Conservation (phyloP, 1,140 invertebrate genomes). For the Nasonia longicornis region DNA sequence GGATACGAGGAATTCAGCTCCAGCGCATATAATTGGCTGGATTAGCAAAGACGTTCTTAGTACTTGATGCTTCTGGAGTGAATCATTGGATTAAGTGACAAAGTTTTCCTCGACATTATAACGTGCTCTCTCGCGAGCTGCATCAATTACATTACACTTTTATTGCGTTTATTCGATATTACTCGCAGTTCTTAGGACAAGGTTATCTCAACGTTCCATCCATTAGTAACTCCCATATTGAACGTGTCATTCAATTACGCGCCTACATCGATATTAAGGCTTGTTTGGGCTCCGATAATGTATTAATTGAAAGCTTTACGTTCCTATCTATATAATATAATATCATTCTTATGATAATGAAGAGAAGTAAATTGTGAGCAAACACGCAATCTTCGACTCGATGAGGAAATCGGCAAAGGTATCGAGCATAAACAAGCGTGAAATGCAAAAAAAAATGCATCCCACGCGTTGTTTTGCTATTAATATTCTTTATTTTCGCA, state of each 20-base stretch:
- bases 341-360: background rate
- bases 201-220: background rate
- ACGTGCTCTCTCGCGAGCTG: background rate
- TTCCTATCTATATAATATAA: background rate
- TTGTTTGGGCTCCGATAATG: background rate
- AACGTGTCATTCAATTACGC: background rate
- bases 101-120: constrained; percentile 15
- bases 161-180: constrained; percentile 1
- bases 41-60: constrained; percentile 29
- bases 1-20: constrained; percentile 8
- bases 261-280: background rate
- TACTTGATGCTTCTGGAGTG: constrained; percentile 20
- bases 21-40: background rate
- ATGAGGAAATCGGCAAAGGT: background rate
- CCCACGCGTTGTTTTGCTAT: no score
- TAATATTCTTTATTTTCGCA: no score
- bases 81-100: constrained; percentile 37
- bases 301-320: background rate
- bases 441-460: background rate
- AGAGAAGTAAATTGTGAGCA: background rate
- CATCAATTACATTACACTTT: constrained; percentile 8
- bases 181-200: background rate
- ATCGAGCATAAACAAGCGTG: background rate
- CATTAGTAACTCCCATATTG: background rate
- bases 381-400: background rate